A percentile compares a stretch with the other conserved stretches of the same genome.
These are phyloP conservation scores for Larimichthys crocea DNA, from an alignment of 2,113 vertebrate species.

Conservation along the genomic window DNA sequence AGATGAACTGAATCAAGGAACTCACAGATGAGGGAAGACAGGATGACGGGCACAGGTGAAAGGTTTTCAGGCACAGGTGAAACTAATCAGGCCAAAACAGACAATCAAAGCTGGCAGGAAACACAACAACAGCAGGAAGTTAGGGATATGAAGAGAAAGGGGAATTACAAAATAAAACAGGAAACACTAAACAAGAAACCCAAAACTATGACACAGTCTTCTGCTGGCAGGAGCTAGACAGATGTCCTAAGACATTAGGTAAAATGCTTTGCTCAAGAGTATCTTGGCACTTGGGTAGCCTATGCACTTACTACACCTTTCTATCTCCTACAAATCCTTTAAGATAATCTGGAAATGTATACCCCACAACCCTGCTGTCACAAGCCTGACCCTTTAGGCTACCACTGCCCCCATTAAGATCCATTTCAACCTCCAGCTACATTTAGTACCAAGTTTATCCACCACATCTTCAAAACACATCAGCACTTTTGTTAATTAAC, in stretches of 20 bases:
- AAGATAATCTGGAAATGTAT: slow-evolving; percentile 15
- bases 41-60: too few species aligned
- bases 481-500: slow-evolving; percentile 17
- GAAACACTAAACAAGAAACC: too few species aligned
- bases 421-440: neutral
- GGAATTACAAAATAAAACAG: too few species aligned
- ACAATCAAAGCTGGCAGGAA: too few species aligned
- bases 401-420: slow-evolving; percentile 24
- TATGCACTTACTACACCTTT: neutral
- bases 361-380: neutral
- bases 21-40: too few species aligned
- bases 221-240: neutral
- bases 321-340: neutral
- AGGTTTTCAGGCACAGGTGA: too few species aligned
- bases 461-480: neutral
- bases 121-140: too few species aligned
- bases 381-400: slow-evolving; percentile 15
- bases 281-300: neutral
- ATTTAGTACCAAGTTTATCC: neutral
- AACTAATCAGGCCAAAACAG: too few species aligned
- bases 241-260: neutral
- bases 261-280: neutral
- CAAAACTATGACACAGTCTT: neutral
- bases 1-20: too few species aligned
- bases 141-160: too few species aligned